Percentiles rank a stretch among this genome's conserved stretches.
These are phyloP conservation scores for Campoletis sonorensis DNA, from an alignment of 1,140 invertebrate species.

Conservation along the genomic window DNA sequence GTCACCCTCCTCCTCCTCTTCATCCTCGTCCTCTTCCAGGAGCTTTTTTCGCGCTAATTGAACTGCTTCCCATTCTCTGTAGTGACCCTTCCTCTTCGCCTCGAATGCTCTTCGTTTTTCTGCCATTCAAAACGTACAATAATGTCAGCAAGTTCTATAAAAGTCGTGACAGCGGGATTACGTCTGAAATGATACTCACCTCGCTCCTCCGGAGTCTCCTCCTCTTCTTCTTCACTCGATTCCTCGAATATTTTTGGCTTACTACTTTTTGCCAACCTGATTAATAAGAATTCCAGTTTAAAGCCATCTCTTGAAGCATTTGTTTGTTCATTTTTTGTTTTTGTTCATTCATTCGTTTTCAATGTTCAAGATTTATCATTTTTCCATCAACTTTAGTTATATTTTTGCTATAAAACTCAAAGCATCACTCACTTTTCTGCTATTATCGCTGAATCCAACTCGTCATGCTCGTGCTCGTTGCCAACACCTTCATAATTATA, in stretches of 20 bases:
- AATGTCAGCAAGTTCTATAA: neutral
- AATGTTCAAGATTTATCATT: neutral
- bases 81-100: constrained; percentile 95
- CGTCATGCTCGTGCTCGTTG: constrained; percentile 84
- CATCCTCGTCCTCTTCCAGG: constrained; percentile 92
- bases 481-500: constrained; percentile 87
- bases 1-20: constrained; percentile 81
- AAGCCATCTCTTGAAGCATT: neutral
- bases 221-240: constrained; percentile 80
- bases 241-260: constrained; percentile 79
- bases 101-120: constrained; percentile 88
- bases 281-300: neutral
- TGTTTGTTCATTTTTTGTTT: neutral
- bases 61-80: constrained; percentile 97
- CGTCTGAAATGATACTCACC: constrained; percentile 67
- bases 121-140: constrained; percentile 59
- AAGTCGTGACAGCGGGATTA: neutral
- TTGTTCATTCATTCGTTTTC: neutral
- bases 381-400: neutral
- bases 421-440: constrained; percentile 82
- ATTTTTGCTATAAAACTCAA: constrained; percentile 68
- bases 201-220: constrained; percentile 81
- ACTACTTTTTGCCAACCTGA: constrained; percentile 78
- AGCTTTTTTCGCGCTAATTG: constrained; percentile 93
- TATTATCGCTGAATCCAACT: constrained; percentile 86